Base-by-base conservation (phyloP, 1,140 invertebrate species). In the Eufriesea mexicana region DNA sequence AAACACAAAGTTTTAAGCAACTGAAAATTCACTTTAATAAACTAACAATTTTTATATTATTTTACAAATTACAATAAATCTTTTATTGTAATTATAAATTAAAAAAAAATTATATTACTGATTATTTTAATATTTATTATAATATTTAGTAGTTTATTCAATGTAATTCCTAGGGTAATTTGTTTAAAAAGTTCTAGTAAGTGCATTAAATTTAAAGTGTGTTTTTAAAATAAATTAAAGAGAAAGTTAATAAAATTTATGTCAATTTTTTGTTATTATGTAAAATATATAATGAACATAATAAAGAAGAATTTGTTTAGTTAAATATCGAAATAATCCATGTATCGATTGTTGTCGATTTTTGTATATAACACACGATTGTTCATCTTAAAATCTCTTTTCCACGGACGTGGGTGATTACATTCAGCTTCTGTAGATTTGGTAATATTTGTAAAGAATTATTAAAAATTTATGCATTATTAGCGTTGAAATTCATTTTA, bases 401-500 rank as follows among this genome's bases (percentile, higher is more conserved):
- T 79, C n/a, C 7, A 61, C 12, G 23, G 47, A 20, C 71, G 62
- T 18, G 49, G 54, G 51, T 51, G 10, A 2, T 49, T n/a, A 49
- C 23, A 23, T 8, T 12, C 76, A 55, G 5, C 61, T 14, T 8
- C 18, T 57, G 64, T 83, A 79, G 20, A 64, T 76, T 57, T 74
- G 0, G 72, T 18, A 59, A 28, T 70, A 84, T 76, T 83, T 86
- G 14, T 28, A 54, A 25, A 66, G n/a, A 72, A 82, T 61, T 84
- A 28, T 55, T 42, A 54, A 59, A 7, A 14, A 61, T 72, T n/a
- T 18, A 7, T 25, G 7, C 4, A 7, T 8, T 74, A 73, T 76
- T 18, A 28, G 10, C 9, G 9, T 59, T 23, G 45, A n/a, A 0
- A 54, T 55, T 45, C 14, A 23, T 0, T 35, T 28, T 59, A 55